Percentiles rank a stretch among this genome's conserved stretches.
Conservation (phyloP, 2,113 vertebrate genomes). For the Turnix velox region DNA sequence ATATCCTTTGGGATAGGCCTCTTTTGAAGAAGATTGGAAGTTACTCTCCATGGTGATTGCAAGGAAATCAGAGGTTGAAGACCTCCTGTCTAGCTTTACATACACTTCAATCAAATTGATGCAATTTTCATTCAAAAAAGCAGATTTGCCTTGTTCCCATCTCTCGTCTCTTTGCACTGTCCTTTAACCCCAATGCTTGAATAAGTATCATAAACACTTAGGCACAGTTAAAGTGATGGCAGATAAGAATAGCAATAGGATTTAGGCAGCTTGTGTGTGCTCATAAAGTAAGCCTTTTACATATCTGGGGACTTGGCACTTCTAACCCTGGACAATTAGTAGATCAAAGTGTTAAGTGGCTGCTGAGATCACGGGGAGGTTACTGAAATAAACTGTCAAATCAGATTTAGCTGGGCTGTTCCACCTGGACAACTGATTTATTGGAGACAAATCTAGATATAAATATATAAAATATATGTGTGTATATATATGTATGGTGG, state of each 20-base stretch:
- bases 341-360: not conserved
- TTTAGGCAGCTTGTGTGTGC: not conserved
- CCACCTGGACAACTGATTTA: not conserved
- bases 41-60: rapidly evolving
- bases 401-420: not conserved
- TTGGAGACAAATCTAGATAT: not conserved
- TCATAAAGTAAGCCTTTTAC: not conserved
- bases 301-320: not conserved
- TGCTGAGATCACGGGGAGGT: not conserved
- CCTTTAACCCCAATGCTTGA: not conserved
- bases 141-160: not conserved
- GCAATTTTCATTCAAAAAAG: not conserved
- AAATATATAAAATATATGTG: no score
- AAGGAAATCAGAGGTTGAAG: not conserved
- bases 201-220: not conserved
- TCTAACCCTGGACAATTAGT: not conserved
- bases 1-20: not conserved
- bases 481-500: not conserved
- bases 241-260: not conserved
- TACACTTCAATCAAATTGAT: not conserved
- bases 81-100: not conserved
- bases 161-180: not conserved
- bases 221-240: not conserved
- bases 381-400: not conserved
- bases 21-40: not conserved